A percentile compares a stretch with the other conserved stretches of the same genome.
phyloP scores from a whole-genome alignment of 2,888 invertebrate genomes.

The Pammene aurita region DNA sequence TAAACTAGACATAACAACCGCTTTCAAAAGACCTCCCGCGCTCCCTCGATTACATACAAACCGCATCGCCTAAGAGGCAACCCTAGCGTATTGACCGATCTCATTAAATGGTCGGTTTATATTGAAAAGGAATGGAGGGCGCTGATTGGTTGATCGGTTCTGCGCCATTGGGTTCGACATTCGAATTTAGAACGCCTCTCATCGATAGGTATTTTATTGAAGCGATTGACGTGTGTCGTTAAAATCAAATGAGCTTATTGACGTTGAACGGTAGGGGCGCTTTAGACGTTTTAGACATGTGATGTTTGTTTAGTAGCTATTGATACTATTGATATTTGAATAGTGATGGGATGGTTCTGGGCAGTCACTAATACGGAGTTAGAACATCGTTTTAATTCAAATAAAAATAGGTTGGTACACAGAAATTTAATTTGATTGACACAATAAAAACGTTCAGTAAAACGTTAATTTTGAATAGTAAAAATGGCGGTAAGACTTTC shows the following conservation, averaged over 20 bases:
- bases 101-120: constrained; percentile 52
- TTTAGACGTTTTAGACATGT: constrained; percentile 51
- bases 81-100: constrained; percentile 48
- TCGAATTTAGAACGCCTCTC: constrained; percentile 61
- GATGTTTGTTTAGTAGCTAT: background rate
- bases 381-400: too few relatives aligned
- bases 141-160: constrained; percentile 84
- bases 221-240: constrained; percentile 56
- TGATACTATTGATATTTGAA: background rate
- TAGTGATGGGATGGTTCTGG: background rate
- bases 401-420: too few relatives aligned
- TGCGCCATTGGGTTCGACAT: constrained; percentile 79
- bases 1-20: background rate
- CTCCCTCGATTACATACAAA: constrained; percentile 44
- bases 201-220: constrained; percentile 67
- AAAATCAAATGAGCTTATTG: constrained; percentile 41
- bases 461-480: too few relatives aligned
- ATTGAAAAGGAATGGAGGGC: constrained; percentile 68
- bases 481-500: too few relatives aligned
- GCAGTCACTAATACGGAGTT: background rate
- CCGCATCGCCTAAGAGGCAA: constrained; percentile 38
- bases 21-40: constrained; percentile 49
- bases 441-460: too few relatives aligned
- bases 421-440: too few relatives aligned
- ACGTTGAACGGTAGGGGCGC: constrained; percentile 50